Conservation (phyloP, 2,113 vertebrate species). For the Epinephelus cyanopodus region DNA sequence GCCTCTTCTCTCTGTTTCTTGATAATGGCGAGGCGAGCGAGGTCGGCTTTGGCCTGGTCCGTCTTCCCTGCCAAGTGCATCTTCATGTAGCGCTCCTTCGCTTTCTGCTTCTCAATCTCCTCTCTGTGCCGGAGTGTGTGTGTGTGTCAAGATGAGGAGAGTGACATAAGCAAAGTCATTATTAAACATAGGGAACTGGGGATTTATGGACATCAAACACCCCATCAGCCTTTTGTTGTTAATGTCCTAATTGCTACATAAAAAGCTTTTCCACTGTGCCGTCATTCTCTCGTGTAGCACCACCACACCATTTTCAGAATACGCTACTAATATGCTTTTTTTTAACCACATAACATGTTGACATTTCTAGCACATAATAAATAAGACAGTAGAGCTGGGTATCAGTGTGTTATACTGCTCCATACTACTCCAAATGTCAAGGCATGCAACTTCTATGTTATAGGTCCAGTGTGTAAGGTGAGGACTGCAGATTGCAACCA, state of each 20-base stretch:
- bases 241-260: too few species aligned
- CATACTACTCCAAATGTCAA: neutral
- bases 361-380: neutral
- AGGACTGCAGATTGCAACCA: too few species aligned
- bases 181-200: neutral
- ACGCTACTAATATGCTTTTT: neutral
- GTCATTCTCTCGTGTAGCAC: too few species aligned
- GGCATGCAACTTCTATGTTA: too few species aligned
- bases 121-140: conserved; percentile 85
- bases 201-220: neutral
- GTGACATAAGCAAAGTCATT: neutral
- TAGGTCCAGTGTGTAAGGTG: too few species aligned
- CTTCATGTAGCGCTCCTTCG: conserved; percentile 98
- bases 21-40: conserved; percentile 95
- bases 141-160: neutral
- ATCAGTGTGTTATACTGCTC: neutral
- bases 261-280: neutral
- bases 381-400: neutral
- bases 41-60: conserved; percentile 97
- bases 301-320: neutral
- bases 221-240: neutral
- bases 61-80: conserved; percentile 99
- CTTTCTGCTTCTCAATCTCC: conserved; percentile 98
- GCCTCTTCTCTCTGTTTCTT: conserved; percentile 97
- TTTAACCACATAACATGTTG: neutral